phyloP scores from a whole-genome alignment of 2,888 invertebrate species.

The Yponomeuta evonymella region DNA sequence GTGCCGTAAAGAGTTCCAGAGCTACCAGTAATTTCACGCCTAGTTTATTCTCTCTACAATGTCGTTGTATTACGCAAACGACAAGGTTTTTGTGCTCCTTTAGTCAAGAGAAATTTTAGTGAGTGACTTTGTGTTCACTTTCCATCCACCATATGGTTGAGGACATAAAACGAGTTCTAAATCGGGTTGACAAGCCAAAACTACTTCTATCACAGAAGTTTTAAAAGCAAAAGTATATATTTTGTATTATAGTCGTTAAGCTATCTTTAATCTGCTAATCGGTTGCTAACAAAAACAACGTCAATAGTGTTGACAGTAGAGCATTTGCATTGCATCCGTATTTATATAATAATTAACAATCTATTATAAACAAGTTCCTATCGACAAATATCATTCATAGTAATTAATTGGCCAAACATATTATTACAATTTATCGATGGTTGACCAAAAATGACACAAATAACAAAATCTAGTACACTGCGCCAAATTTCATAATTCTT shows the following conservation, averaged over 20 bases:
- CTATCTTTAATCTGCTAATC: neutral
- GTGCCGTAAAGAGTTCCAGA: neutral
- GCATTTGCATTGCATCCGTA: too few species aligned
- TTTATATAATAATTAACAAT: too few species aligned
- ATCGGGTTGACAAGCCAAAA: slow-evolving; percentile 24
- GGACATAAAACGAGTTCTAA: slow-evolving; percentile 24
- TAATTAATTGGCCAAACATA: too few species aligned
- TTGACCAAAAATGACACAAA: too few species aligned
- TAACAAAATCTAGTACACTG: too few species aligned
- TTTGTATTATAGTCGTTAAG: neutral
- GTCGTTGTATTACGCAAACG: neutral
- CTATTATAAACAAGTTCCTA: too few species aligned
- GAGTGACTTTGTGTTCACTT: neutral
- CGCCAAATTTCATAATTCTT: too few species aligned
- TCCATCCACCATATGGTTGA: slow-evolving; percentile 4
- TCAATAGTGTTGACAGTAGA: too few species aligned
- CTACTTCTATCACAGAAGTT: slow-evolving; percentile 10
- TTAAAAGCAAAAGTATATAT: neutral
- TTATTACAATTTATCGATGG: too few species aligned
- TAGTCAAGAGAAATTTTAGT: neutral
- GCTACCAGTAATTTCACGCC: neutral
- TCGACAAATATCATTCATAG: too few species aligned
- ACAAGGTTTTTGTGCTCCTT: neutral
- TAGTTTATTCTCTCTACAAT: neutral
- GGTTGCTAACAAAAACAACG: neutral